A percentile compares a stretch with the other conserved stretches of the same genome.
phyloP scores from a whole-genome alignment of 1,140 invertebrate genomes.

The Potamilus streckersoni region DNA sequence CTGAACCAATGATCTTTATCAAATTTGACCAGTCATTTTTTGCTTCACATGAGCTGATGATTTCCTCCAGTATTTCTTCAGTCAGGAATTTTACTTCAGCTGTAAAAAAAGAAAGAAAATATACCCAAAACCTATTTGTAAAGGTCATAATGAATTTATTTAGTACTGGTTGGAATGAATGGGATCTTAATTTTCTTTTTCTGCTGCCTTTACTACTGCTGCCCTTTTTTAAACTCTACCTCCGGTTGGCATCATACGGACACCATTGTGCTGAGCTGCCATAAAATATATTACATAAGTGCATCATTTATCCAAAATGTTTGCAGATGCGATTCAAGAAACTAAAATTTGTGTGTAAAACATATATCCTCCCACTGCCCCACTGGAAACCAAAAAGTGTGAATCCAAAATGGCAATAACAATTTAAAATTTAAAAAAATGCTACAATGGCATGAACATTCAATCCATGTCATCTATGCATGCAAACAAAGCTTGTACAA shows the following conservation, averaged over 20 bases:
- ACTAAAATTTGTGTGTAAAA: too few relatives aligned
- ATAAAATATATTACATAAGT: too few relatives aligned
- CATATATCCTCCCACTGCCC: too few relatives aligned
- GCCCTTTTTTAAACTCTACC: background rate
- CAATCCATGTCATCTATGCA: too few relatives aligned
- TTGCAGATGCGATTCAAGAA: too few relatives aligned
- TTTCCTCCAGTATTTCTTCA: slow-evolving; percentile 75
- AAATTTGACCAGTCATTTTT: slow-evolving; percentile 75
- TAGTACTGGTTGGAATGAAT: background rate
- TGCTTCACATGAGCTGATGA: slow-evolving; percentile 77
- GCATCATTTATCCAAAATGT: too few relatives aligned
- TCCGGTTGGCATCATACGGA: background rate
- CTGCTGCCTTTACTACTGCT: background rate
- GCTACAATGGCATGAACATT: too few relatives aligned
- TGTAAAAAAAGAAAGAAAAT: slow-evolving; percentile 23
- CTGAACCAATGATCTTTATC: slow-evolving; percentile 77
- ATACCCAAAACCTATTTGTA: background rate
- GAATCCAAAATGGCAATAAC: too few relatives aligned
- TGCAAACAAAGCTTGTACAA: too few relatives aligned
- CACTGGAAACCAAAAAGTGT: too few relatives aligned
- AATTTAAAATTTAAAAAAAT: too few relatives aligned
- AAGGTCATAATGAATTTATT: background rate
- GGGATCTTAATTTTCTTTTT: background rate
- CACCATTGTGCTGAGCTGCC: background rate
- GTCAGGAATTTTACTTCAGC: slow-evolving; percentile 68